Evolutionary conservation across 2,888 invertebrate genomes (phyloP).

Genomic region (Galerucella calmariensis): DNA sequence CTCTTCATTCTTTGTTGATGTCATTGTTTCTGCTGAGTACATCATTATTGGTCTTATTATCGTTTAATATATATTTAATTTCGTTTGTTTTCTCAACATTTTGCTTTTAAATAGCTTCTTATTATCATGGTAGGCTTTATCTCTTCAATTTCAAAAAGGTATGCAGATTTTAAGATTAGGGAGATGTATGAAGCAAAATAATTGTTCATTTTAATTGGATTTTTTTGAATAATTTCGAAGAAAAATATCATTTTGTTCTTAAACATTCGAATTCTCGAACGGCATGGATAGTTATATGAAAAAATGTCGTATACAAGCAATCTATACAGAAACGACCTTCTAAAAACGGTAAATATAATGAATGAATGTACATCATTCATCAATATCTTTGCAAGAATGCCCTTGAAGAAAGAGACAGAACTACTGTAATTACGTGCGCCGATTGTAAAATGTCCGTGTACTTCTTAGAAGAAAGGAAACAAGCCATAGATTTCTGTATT

Average conservation of each 20-base stretch:
- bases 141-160: too few relatives aligned
- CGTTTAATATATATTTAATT: too few relatives aligned
- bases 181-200: too few relatives aligned
- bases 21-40: too few relatives aligned
- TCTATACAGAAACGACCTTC: conserved; percentile 6
- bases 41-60: too few relatives aligned
- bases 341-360: conserved; percentile 21
- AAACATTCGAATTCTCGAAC: not conserved
- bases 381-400: conserved; percentile 31
- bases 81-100: too few relatives aligned
- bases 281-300: not conserved
- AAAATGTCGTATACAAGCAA: not conserved
- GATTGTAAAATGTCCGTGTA: conserved; percentile 33
- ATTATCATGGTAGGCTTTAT: too few relatives aligned
- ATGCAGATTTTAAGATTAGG: too few relatives aligned
- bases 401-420: conserved; percentile 38
- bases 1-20: too few relatives aligned
- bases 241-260: not conserved
- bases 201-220: too few relatives aligned
- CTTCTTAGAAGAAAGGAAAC: conserved; percentile 56
- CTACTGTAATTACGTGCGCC: conserved; percentile 36
- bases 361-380: conserved; percentile 15
- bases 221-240: not conserved
- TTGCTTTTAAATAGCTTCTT: too few relatives aligned
- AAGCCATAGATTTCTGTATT: conserved; percentile 54